Evolutionary conservation across 2,888 invertebrate species (phyloP), one percentile per base, ranked within the genome.

Genomic region (Coleophora flavipennella): DNA sequence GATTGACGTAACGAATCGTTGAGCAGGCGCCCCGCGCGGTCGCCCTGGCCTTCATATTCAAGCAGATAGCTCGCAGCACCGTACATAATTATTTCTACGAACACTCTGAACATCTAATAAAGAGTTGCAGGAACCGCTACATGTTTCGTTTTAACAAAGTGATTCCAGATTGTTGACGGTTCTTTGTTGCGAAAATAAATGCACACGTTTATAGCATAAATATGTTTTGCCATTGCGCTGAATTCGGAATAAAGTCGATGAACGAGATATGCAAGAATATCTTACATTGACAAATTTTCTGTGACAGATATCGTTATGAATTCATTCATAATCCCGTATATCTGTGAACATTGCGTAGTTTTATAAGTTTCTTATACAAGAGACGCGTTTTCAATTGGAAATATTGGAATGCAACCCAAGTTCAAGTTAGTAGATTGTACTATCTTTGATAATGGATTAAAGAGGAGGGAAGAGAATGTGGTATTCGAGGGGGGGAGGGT

Each of bases 1-100:
- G 83, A 83, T 79, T 79, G 84, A 81, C 78, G 84, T 81, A 81
- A 83, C 81, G 81, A 83, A 83, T 83, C 72, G 71, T 62, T 53
- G 48, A 55, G 61, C 62, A 63, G 79, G 74, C 76, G 72, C 78
- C 78, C 76, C 76, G 77, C 72, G 50, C 66, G 67, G 69, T 51
- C 55, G 53, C 49, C 59, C 62, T 69, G 54, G 53, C 49, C 59
- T 62, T 69, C 71, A 71, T 68, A 71, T 56, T 50, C 56, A 51
- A 57, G 62, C 67, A 64, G 69, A 74, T 67, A 74, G 63, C 60
- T 69, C 59, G 60, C 59, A 73, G 70, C 67, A 80, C 79, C 83
- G 80, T 81, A 67, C 54, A 80, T 78, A 83, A 84, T 84, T 71
- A 75, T 56, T 80, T 81, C 79, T 70, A 68, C 71, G 78, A 79